Percentiles rank a stretch among this genome's conserved stretches.
These are phyloP conservation scores for Parambassis ranga DNA, from an alignment of 2,797 vertebrate species.

Conservation along the genomic window DNA sequence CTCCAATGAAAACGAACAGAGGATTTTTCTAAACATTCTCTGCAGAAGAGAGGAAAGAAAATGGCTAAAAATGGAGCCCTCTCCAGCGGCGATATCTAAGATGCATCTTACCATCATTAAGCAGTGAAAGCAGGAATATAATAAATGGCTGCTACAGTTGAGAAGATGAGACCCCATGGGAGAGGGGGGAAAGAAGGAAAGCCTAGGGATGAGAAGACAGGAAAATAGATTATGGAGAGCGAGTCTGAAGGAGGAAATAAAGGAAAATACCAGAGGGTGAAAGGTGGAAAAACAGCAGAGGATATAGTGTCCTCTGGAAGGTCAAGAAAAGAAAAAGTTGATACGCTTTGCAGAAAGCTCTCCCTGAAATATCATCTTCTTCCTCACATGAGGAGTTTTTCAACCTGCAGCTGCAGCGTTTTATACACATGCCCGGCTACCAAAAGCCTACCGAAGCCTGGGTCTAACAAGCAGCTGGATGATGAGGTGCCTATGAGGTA, in stretches of 20 bases:
- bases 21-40: neutral
- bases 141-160: conserved; percentile 42
- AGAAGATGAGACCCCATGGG: conserved; percentile 64
- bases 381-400: conserved; percentile 2
- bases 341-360: conserved; percentile 65
- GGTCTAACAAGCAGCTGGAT: conserved; percentile 40
- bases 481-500: conserved; percentile 73
- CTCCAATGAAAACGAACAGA: conserved; percentile 14
- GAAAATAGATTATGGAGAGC: conserved; percentile 62
- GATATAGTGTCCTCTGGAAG: conserved; percentile 49
- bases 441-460: conserved; percentile 34
- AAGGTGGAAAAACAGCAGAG: conserved; percentile 49
- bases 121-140: conserved; percentile 33
- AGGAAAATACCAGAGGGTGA: conserved; percentile 62
- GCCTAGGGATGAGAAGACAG: conserved; percentile 45
- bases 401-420: conserved; percentile 42
- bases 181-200: conserved; percentile 26
- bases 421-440: conserved; percentile 37
- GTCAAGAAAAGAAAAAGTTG: conserved; percentile 41
- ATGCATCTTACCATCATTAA: conserved; percentile 30
- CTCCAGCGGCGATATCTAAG: neutral
- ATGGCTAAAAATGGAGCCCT: neutral
- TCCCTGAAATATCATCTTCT: conserved; percentile 51
- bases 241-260: conserved; percentile 33
- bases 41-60: neutral